A percentile compares a stretch with the other conserved stretches of the same genome.
phyloP scores from a whole-genome alignment of 2,113 vertebrate species.

The Sinosuthora webbiana region DNA sequence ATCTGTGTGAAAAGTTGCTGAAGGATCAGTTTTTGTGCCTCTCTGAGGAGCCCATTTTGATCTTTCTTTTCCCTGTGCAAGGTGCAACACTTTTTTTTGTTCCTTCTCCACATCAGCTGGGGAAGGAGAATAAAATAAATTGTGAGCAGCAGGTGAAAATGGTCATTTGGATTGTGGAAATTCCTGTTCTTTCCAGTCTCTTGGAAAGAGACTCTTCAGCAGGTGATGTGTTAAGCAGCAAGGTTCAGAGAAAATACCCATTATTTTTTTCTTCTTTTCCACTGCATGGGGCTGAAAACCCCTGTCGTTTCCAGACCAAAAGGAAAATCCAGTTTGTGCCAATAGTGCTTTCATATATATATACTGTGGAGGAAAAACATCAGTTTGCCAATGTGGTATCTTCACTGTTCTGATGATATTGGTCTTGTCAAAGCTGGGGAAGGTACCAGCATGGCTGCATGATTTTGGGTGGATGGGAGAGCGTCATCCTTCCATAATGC shows the following conservation, averaged over 20 bases:
- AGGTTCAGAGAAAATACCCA: not conserved
- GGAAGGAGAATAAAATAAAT: not conserved
- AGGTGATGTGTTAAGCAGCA: not conserved
- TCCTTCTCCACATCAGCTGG: not conserved
- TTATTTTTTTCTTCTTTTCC: not conserved
- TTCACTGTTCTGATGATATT: not conserved
- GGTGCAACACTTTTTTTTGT: not conserved
- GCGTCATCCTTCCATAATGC: not conserved
- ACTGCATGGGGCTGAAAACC: not conserved
- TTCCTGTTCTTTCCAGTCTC: not conserved
- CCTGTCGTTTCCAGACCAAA: constrained; percentile 20
- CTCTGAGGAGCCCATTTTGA: not conserved
- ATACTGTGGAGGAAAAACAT: not conserved
- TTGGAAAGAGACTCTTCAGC: not conserved
- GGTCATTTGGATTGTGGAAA: not conserved
- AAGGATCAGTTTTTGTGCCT: not conserved
- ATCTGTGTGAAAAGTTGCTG: not conserved
- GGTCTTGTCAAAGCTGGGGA: not conserved
- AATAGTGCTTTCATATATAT: not conserved
- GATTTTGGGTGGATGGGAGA: not conserved
- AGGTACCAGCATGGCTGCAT: not conserved
- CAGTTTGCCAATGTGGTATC: not conserved
- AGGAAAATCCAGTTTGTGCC: not conserved
- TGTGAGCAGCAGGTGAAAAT: not conserved
- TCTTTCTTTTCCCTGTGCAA: not conserved